Conservation (phyloP, 2,797 vertebrate genomes). For the Urocyon cinereoargenteus region DNA sequence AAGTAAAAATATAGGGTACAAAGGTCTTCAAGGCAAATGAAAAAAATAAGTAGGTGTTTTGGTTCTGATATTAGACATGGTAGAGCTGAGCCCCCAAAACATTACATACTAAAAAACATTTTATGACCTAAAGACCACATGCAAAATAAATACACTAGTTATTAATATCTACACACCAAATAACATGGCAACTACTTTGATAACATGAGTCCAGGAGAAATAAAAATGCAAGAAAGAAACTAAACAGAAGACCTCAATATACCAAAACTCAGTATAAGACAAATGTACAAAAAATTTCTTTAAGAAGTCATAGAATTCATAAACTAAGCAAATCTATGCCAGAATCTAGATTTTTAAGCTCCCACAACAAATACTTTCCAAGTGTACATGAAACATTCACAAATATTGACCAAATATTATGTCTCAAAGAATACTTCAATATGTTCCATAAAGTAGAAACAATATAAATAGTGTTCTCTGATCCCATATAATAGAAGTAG, state of each 20-base stretch:
- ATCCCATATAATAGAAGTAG: neutral
- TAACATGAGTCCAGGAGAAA: constrained; percentile 11
- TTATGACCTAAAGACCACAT: neutral
- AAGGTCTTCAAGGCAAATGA: neutral
- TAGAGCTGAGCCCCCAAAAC: neutral
- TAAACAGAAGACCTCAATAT: neutral
- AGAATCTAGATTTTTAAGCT: neutral
- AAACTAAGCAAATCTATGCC: neutral
- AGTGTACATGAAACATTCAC: neutral
- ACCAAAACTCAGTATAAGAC: neutral
- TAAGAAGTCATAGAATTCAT: neutral
- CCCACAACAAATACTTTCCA: neutral
- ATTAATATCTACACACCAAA: neutral
- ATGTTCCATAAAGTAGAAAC: neutral
- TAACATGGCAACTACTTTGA: neutral
- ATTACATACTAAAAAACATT: neutral
- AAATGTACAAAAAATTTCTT: neutral
- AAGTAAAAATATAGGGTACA: neutral
- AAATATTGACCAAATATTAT: neutral
- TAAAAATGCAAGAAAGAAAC: neutral
- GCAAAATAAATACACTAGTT: neutral
- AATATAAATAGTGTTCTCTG: neutral
- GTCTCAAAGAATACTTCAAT: neutral
- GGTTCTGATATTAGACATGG: neutral
- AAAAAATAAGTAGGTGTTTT: neutral